Evolutionary conservation across 2,797 vertebrate genomes (phyloP).

Genomic region (Tenualosa ilisha): DNA sequence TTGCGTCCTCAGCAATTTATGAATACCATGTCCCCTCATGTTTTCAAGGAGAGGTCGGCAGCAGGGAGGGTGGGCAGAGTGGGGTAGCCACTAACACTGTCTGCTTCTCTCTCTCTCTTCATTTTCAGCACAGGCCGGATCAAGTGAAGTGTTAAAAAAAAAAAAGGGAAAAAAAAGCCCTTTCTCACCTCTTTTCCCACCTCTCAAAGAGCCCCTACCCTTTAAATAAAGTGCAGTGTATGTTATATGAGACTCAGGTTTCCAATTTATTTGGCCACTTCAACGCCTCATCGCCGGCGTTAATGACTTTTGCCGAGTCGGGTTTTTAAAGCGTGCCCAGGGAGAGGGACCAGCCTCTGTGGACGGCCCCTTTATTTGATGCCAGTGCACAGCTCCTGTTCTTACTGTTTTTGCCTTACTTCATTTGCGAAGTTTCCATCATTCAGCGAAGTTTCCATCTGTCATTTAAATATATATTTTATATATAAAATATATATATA

Average conservation of each 20-base stretch:
- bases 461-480: neutral
- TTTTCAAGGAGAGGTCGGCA: constrained; percentile 32
- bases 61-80: too few species aligned
- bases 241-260: constrained; percentile 61
- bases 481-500: too few species aligned
- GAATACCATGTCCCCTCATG: constrained; percentile 53
- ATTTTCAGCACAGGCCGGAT: neutral
- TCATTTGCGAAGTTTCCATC: neutral
- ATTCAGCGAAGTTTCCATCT: neutral
- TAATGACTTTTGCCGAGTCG: constrained; percentile 73
- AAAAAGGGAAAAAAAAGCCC: constrained; percentile 28
- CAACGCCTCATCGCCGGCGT: constrained; percentile 67
- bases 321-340: constrained; percentile 67
- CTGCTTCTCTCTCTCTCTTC: neutral
- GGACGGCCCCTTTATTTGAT: constrained; percentile 63
- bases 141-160: constrained; percentile 1
- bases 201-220: constrained; percentile 22
- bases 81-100: neutral
- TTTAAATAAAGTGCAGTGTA: constrained; percentile 54
- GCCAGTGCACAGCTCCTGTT: neutral
- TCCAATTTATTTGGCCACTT: constrained; percentile 64
- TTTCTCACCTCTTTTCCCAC: constrained; percentile 34
- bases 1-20: constrained; percentile 65
- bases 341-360: constrained; percentile 61
- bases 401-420: neutral